Conservation (phyloP, 1,140 invertebrate species). For the Heliconius congener region DNA sequence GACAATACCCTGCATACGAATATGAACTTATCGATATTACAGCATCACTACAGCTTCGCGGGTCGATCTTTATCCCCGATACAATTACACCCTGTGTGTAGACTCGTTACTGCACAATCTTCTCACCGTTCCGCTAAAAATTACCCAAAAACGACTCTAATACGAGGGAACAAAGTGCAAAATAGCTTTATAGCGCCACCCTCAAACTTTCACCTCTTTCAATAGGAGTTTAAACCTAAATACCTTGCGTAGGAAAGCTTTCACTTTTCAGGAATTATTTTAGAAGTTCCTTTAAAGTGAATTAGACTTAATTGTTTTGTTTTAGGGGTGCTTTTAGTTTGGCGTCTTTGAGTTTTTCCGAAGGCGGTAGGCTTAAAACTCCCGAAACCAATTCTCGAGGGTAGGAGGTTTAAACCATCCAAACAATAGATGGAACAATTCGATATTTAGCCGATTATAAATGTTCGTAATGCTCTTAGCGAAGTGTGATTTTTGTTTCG, state of each 20-base stretch:
- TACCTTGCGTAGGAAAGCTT: conserved; percentile 79
- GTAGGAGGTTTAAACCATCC: conserved; percentile 69
- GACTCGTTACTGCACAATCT: conserved; percentile 78
- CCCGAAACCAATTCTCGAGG: conserved; percentile 76
- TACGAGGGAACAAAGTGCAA: conserved; percentile 41
- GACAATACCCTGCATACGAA: conserved; percentile 41
- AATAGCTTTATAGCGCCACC: conserved; percentile 42
- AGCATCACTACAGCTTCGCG: conserved; percentile 51
- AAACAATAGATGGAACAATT: conserved; percentile 80
- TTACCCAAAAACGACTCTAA: conserved; percentile 50
- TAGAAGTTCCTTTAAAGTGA: conserved; percentile 35
- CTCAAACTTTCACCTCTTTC: conserved; percentile 80
- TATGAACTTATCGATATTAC: conserved; percentile 42
- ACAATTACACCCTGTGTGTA: conserved; percentile 78
- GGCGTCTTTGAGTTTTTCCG: conserved; percentile 55
- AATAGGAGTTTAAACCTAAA: conserved; percentile 81
- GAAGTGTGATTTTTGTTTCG: conserved; percentile 72
- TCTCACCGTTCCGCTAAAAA: conserved; percentile 59
- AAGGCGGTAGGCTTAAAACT: conserved; percentile 78
- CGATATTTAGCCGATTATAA: conserved; percentile 81
- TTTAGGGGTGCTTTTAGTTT: conserved; percentile 48
- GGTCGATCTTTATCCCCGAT: conserved; percentile 75
- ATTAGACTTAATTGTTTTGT: conserved; percentile 47
- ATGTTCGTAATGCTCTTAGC: conserved; percentile 77
- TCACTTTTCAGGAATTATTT: conserved; percentile 80